Conservation (phyloP, 2,797 vertebrate species). For the Mergus octosetaceus region DNA sequence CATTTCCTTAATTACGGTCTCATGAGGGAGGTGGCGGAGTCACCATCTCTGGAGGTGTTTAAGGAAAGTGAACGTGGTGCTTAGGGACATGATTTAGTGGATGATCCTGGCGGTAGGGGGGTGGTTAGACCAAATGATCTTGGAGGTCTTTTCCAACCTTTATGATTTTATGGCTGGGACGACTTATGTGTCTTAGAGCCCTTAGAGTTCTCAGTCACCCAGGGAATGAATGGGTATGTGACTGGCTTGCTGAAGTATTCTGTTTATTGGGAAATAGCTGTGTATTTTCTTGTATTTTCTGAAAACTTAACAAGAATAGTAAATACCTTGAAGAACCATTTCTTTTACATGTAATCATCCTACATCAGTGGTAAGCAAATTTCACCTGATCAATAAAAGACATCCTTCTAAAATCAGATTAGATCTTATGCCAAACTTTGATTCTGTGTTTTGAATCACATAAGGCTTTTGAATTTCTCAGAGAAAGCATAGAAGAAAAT, state of each 20-base stretch:
- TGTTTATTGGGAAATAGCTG: not conserved
- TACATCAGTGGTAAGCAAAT: not conserved
- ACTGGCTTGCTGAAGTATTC: not conserved
- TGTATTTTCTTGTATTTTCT: not conserved
- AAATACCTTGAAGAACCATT: not conserved
- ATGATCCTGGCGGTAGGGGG: too few species aligned
- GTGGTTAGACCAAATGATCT: too few species aligned
- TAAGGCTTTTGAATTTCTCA: not conserved
- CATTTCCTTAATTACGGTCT: not conserved
- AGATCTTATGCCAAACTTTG: not conserved
- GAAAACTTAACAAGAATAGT: not conserved
- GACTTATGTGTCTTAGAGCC: accelerated
- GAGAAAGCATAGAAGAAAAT: not conserved
- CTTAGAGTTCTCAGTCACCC: not conserved
- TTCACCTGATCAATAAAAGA: not conserved
- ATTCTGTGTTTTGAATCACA: not conserved
- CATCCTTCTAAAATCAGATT: not conserved
- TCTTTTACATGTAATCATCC: not conserved
- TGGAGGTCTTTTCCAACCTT: too few species aligned
- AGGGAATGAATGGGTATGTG: not conserved
- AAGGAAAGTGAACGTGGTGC: too few species aligned
- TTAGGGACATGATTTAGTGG: too few species aligned
- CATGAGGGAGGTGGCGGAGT: too few species aligned
- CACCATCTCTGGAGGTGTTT: too few species aligned
- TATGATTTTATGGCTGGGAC: not conserved